Conservation (phyloP, 2,113 vertebrate species). For the Gavialis gangeticus region DNA sequence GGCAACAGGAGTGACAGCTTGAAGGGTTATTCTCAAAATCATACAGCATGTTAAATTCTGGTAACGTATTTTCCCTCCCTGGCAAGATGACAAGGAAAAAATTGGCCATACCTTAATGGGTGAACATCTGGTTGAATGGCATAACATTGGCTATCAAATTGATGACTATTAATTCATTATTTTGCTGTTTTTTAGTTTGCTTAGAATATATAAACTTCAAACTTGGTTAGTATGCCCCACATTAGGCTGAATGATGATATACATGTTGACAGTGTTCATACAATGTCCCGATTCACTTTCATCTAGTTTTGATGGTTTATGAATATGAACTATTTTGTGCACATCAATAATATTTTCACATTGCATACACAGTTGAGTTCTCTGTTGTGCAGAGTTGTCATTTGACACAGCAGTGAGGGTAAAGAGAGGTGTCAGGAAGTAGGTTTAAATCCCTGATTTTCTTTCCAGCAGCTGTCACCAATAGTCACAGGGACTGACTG, state of each 20-base stretch:
- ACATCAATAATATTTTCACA: neutral
- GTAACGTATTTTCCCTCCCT: constrained; percentile 24
- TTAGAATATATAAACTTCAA: neutral
- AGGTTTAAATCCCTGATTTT: neutral
- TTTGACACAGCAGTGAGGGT: neutral
- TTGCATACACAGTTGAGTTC: neutral
- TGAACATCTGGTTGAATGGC: constrained; percentile 63
- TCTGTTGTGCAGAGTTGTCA: neutral
- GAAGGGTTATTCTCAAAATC: constrained; percentile 76
- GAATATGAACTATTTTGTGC: neutral
- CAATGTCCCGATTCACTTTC: neutral
- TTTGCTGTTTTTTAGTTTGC: constrained; percentile 9
- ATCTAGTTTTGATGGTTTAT: neutral
- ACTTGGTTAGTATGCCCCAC: neutral
- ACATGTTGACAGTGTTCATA: neutral
- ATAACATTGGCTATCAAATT: constrained; percentile 36
- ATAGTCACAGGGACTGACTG: neutral
- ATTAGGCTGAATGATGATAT: neutral
- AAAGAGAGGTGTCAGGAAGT: neutral
- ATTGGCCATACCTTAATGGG: constrained; percentile 50
- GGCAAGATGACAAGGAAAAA: constrained; percentile 60
- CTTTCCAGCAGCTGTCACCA: neutral
- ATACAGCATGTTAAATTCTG: constrained; percentile 68
- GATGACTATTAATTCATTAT: constrained; percentile 52
- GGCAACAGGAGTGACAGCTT: constrained; percentile 74